phyloP scores from a whole-genome alignment of 2,797 vertebrate genomes.

The Selene dorsalis region DNA sequence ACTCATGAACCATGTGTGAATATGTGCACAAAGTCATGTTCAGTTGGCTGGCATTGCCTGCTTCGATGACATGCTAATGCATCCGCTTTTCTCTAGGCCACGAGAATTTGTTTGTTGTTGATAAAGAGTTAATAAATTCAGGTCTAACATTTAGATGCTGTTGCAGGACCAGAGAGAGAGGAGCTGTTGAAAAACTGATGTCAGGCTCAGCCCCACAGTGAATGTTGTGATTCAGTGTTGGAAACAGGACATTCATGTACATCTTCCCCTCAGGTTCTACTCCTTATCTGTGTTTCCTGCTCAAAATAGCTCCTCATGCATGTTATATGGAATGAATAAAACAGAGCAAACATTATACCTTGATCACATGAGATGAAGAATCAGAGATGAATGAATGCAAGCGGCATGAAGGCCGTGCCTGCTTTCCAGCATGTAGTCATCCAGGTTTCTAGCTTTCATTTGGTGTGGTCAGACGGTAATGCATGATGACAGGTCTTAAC shows the following conservation, averaged over 20 bases:
- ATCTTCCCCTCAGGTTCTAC: slow-evolving; percentile 29
- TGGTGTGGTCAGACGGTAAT: slow-evolving; percentile 55
- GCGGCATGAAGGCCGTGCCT: slow-evolving; percentile 13
- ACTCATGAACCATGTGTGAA: neutral
- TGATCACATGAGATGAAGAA: slow-evolving; percentile 42
- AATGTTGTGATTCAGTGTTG: neutral
- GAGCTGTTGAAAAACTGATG: neutral
- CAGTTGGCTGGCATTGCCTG: neutral
- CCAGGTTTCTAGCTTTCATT: slow-evolving; percentile 48
- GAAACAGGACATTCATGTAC: slow-evolving; percentile 22
- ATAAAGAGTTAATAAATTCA: slow-evolving; percentile 16
- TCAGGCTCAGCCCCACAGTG: slow-evolving; percentile 7
- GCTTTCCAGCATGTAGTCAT: slow-evolving; percentile 58
- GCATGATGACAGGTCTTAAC: slow-evolving; percentile 55
- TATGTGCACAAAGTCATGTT: neutral
- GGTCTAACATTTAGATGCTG: slow-evolving; percentile 12
- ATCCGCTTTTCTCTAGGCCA: slow-evolving; percentile 8
- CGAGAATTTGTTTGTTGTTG: neutral
- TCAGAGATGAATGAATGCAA: slow-evolving; percentile 22
- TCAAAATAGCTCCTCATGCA: slow-evolving; percentile 33
- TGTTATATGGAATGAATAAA: slow-evolving; percentile 16
- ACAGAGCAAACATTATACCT: slow-evolving; percentile 33
- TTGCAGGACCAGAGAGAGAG: neutral
- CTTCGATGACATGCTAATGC: slow-evolving; percentile 21
- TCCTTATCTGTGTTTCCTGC: slow-evolving; percentile 36